Evolutionary conservation across 2,797 vertebrate genomes (phyloP), one percentile per base, ranked within the genome.

Genomic region (Ispidina picta): DNA sequence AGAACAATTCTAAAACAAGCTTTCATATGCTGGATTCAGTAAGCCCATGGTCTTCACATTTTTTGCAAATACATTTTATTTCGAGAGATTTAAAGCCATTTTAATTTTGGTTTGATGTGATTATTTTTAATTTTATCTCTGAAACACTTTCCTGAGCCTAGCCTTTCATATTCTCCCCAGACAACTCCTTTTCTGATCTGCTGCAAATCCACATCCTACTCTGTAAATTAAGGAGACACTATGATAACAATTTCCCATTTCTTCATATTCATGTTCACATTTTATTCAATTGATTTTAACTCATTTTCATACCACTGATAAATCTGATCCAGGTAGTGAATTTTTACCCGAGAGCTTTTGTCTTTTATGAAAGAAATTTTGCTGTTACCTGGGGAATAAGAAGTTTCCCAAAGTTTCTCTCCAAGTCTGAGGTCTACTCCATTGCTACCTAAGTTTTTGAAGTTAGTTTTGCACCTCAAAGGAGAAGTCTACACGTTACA

Each of bases 271-370:
- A 8, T 18, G 51, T 62, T 77, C 37, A 26, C 33, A 64, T 88
- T 93, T 81, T 46, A 86, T 81, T 89, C 70, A 23, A 86, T 90
- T 92, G 80, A 68, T 80, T 87, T 92, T 77, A 95, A 83, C 51
- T 91, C 69, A 80, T 29, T 91, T 93, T 72, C 51, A 75, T 64
- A 51, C 59, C 43, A 74, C 86, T 78, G 55, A 12, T 70, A 72
- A 81, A 83, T 81, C 77, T 65, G 39, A 91, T 92, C 65, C 64
- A 62, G 66, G 49, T 69, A 78, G 37, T 28, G 55, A 88, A 78
- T 88, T 83, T 51, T 62, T 78, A n/a, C 55, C 43, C 71, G n/a
- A 58, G 81, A 81, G 89, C 60, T 91, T 94, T 65, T 54, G 58
- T 69, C 84, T 90, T 73, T 92, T 20, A 33, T n/a, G 18, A 63